Base-by-base conservation (phyloP, 2,797 vertebrate genomes). In the Gymnopithys bicolor region DNA sequence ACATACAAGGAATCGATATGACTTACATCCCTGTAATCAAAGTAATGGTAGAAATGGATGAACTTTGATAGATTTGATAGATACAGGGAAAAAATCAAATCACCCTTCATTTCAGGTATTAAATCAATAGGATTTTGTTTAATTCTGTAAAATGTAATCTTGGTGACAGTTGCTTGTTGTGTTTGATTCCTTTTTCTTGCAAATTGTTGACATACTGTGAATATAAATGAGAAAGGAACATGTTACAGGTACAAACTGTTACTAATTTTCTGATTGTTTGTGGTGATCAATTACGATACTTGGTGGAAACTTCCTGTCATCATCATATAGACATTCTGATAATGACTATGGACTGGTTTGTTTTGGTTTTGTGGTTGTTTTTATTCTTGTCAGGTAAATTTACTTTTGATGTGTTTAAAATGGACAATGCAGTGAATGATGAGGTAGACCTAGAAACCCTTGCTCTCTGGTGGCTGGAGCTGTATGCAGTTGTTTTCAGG, bases 351-450 rank as follows among this genome's bases (percentile, higher is more conserved):
- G 23, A 4, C 15, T 46, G 53, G 33, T 66, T 93, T 45, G 21
- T 7, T 35, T 78, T 63, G 66, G 7, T 37, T 77, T 70, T 39
- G 41, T 70, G 22, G 37, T 91, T 67, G 62, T 33, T 53, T 7
- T 30, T 7, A 84, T 89, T 89, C 64, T 24, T 63, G 68, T 84
- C 22, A 52, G 68, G 4, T 59, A 5, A 4, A 4, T 86, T 96
- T 91, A 39, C 55, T 91, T 95, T n/a, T 3, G 11, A 25, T 59
- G 43, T 92, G 58, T 87, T 96, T 79, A 87, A 89, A 93, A 81
- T 25, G 66, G 66, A 30, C 64, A 93, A 84, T 93, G 86, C 92
- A 90, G 55, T 83, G 87, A 94, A 82, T 85, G 81, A 91, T 93
- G 76, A 91, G 55, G 19, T 37, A 70, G 52, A 85, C 81, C 78